Evolutionary conservation across 2,888 invertebrate species (phyloP).

Genomic region (Cosmorhoe ocellata): DNA sequence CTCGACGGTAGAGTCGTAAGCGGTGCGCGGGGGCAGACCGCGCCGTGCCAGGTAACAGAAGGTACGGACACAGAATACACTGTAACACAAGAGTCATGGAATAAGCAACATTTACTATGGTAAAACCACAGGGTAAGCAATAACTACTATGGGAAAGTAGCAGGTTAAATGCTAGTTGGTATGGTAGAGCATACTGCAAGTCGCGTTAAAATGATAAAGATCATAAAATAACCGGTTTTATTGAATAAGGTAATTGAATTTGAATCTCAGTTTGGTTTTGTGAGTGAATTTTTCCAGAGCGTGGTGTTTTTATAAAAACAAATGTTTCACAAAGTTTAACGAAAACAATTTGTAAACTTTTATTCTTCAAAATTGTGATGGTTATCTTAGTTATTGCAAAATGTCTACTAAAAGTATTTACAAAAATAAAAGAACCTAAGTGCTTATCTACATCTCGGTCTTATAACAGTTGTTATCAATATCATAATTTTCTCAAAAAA

Average conservation of each 20-base stretch:
- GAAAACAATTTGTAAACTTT: too few species aligned
- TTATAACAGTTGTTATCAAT: constrained; percentile 22
- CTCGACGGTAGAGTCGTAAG: constrained; percentile 7
- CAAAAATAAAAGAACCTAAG: too few species aligned
- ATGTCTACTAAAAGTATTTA: too few species aligned
- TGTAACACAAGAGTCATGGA: constrained; percentile 13
- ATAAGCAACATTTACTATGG: constrained; percentile 12
- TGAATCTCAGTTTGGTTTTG: constrained; percentile 6
- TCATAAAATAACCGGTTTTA: constrained; percentile 23
- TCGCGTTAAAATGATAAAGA: constrained; percentile 25
- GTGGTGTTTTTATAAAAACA: neutral
- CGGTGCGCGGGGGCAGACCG: constrained; percentile 42
- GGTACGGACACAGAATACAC: constrained; percentile 58
- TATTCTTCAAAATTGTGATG: too few species aligned
- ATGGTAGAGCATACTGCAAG: constrained; percentile 17
- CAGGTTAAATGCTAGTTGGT: constrained; percentile 10
- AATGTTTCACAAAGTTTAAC: neutral
- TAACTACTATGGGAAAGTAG: neutral
- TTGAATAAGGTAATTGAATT: constrained; percentile 4
- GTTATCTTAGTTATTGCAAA: too few species aligned
- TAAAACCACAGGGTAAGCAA: constrained; percentile 1
- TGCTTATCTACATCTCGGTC: too few species aligned
- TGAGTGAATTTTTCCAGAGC: constrained; percentile 15
- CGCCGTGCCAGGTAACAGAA: constrained; percentile 79
- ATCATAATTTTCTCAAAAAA: constrained; percentile 34